phyloP scores from a whole-genome alignment of 2,888 invertebrate species.

The Netelia melanura region DNA sequence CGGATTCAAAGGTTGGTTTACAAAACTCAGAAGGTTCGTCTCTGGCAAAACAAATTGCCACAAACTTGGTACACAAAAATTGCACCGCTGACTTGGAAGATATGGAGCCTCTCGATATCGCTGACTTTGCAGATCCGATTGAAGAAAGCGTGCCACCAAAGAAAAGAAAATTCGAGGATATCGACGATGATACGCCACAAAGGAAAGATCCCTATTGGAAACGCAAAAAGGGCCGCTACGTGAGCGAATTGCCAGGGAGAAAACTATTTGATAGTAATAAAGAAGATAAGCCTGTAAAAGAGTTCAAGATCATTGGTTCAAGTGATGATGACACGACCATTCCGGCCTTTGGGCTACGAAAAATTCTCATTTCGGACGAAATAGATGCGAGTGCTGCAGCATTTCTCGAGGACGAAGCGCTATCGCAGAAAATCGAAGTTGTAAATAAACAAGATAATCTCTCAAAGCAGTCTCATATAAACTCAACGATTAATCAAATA shows the following conservation, averaged over 20 bases:
- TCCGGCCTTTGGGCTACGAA: constrained; percentile 12
- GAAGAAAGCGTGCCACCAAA: constrained; percentile 50
- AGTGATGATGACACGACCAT: neutral
- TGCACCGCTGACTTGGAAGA: constrained; percentile 42
- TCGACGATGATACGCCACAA: constrained; percentile 74
- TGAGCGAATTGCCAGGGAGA: constrained; percentile 73
- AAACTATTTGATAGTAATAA: constrained; percentile 72
- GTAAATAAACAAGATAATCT: too few species aligned
- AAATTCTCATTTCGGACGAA: constrained; percentile 77
- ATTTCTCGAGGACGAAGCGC: constrained; percentile 81
- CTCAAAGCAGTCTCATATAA: neutral
- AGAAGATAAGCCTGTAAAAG: constrained; percentile 5
- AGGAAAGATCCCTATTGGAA: constrained; percentile 63
- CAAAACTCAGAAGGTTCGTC: neutral
- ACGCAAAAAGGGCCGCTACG: constrained; percentile 75
- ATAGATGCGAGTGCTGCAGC: constrained; percentile 81
- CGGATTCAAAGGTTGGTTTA: constrained; percentile 18
- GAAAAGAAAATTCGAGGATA: constrained; percentile 68
- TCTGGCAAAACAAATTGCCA: neutral
- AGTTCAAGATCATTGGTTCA: neutral
- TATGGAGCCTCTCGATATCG: constrained; percentile 47
- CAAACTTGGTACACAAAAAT: constrained; percentile 56
- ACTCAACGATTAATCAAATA: neutral
- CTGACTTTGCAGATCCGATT: constrained; percentile 3
- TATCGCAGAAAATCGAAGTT: constrained; percentile 26